phyloP scores from a whole-genome alignment of 2,888 invertebrate genomes.

The Bombyx huttoni region DNA sequence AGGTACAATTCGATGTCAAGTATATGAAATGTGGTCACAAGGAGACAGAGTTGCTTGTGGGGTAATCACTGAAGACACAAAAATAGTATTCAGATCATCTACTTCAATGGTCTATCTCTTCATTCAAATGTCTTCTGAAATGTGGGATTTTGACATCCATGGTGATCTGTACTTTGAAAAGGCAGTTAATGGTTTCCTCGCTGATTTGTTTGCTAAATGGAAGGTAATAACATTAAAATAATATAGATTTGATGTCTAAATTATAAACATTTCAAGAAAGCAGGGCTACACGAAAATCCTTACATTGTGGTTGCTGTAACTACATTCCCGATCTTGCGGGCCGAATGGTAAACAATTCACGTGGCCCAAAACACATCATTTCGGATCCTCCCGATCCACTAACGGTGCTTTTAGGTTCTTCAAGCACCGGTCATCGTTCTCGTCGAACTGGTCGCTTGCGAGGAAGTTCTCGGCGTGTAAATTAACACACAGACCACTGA shows the following conservation, averaged over 20 bases:
- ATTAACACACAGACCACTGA: too few relatives aligned
- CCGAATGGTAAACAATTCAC: too few relatives aligned
- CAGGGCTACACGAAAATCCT: too few relatives aligned
- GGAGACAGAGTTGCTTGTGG: constrained; percentile 96
- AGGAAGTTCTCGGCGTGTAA: too few relatives aligned
- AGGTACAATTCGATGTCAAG: constrained; percentile 87
- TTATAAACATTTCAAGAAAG: too few relatives aligned
- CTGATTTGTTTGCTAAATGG: constrained; percentile 97
- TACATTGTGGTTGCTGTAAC: too few relatives aligned
- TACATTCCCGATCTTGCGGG: too few relatives aligned
- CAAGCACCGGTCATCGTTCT: too few relatives aligned
- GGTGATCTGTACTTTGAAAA: constrained; percentile 99
- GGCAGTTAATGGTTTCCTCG: constrained; percentile 96
- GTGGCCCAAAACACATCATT: too few relatives aligned
- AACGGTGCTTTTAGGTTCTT: too few relatives aligned
- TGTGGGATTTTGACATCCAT: constrained; percentile 99
- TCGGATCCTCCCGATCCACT: too few relatives aligned
- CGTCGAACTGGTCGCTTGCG: too few relatives aligned
- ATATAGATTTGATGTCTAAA: neutral
- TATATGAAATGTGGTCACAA: constrained; percentile 96
- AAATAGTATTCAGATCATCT: constrained; percentile 97
- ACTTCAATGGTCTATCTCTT: constrained; percentile 98
- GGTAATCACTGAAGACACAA: constrained; percentile 94
- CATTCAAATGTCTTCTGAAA: constrained; percentile 98
- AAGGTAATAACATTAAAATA: constrained; percentile 68